Evolutionary conservation across 2,888 invertebrate species (phyloP).

Genomic region (Dynastes tityus): DNA sequence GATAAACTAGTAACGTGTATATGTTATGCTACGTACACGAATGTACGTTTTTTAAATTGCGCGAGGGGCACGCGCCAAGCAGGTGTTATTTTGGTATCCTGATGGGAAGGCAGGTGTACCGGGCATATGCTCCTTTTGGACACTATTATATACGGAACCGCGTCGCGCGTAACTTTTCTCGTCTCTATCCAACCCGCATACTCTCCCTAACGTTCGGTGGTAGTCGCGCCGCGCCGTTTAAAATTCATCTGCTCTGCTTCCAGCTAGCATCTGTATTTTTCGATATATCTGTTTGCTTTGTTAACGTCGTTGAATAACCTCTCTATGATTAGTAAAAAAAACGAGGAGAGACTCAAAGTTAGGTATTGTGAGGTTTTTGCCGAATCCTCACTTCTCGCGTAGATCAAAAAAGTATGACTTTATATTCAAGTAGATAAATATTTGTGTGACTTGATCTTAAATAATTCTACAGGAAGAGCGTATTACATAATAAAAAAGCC

Average conservation of each 20-base stretch:
- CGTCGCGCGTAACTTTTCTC: constrained; percentile 37
- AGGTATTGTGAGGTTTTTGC: not conserved
- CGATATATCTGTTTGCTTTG: constrained; percentile 44
- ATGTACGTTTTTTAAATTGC: constrained; percentile 35
- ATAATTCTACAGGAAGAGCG: no score
- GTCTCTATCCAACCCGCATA: constrained; percentile 44
- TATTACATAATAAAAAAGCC: no score
- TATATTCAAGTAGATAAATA: no score
- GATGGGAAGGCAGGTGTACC: constrained; percentile 64
- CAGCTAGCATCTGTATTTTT: constrained; percentile 48
- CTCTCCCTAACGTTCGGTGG: constrained; percentile 27
- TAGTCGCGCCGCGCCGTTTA: constrained; percentile 30
- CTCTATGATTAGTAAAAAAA: constrained; percentile 40
- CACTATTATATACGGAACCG: constrained; percentile 48
- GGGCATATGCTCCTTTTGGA: constrained; percentile 64
- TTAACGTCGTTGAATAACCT: constrained; percentile 43
- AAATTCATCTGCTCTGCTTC: constrained; percentile 49
- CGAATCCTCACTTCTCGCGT: no score
- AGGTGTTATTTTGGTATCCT: constrained; percentile 62
- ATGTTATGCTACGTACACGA: constrained; percentile 2
- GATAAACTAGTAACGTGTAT: not conserved
- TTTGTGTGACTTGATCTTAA: no score
- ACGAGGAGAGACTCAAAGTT: not conserved
- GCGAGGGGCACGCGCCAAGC: constrained; percentile 63
- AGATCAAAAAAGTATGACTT: not conserved